Evolutionary conservation across 2,888 invertebrate species (phyloP).

Genomic region (Cheilosia impressa): DNA sequence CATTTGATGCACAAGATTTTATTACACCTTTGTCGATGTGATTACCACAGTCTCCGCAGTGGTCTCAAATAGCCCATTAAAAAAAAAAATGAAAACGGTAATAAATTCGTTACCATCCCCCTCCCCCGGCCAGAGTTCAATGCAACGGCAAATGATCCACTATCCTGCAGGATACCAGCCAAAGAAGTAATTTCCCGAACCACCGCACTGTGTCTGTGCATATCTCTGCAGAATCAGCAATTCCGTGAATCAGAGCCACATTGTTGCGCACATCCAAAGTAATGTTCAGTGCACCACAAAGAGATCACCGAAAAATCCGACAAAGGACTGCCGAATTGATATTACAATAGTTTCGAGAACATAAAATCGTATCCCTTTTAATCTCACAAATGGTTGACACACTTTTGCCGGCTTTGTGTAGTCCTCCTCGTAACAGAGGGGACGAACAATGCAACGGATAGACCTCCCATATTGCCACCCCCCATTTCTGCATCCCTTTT

Average conservation of each 20-base stretch:
- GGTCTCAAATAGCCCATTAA: conserved; percentile 20
- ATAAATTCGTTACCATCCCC: conserved; percentile 12
- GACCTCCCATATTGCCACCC: conserved; percentile 7
- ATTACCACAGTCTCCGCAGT: conserved; percentile 20
- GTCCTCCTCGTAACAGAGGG: not conserved
- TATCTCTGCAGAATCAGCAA: conserved; percentile 56
- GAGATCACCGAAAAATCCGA: conserved; percentile 55
- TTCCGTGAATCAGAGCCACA: conserved; percentile 31
- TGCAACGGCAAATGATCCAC: conserved; percentile 4
- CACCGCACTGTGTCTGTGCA: conserved; percentile 1
- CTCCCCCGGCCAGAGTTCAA: not conserved
- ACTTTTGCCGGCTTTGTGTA: conserved; percentile 39
- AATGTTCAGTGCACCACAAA: conserved; percentile 58
- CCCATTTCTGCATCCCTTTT: not conserved
- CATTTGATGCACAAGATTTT: conserved; percentile 26
- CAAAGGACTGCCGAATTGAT: conserved; percentile 57
- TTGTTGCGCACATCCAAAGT: conserved; percentile 63
- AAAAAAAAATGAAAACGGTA: conserved; percentile 3
- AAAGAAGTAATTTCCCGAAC: conserved; percentile 14
- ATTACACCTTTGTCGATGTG: conserved; percentile 25
- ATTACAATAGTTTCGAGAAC: conserved; percentile 61
- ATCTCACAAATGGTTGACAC: conserved; percentile 69
- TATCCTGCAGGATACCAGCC: conserved; percentile 19
- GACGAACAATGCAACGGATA: conserved; percentile 19
- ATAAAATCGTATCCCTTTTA: conserved; percentile 69